These are phyloP conservation scores for Sebastolobus altivelis DNA, from an alignment of 2,797 vertebrate genomes.

Conservation along the genomic window DNA sequence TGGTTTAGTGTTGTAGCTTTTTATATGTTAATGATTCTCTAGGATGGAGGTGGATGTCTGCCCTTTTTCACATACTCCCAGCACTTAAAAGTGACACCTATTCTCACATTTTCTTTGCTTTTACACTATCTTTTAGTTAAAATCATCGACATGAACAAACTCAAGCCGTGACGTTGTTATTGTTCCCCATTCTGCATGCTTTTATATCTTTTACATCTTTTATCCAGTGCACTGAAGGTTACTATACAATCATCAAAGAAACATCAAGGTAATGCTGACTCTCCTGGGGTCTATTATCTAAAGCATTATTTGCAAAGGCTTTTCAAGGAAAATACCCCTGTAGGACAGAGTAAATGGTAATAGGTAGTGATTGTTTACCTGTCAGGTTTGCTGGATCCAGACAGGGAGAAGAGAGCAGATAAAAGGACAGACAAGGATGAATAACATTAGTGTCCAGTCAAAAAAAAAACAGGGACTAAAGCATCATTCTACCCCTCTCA, in stretches of 20 bases:
- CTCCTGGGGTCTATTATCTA: constrained; percentile 43
- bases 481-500: constrained; percentile 21
- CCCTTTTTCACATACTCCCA: background rate
- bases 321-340: constrained; percentile 44
- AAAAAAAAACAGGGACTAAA: constrained; percentile 44
- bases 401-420: constrained; percentile 87
- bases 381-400: constrained; percentile 96
- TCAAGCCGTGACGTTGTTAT: background rate
- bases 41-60: background rate
- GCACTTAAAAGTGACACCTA: background rate
- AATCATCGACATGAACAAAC: constrained; percentile 8
- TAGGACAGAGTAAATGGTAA: constrained; percentile 55
- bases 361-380: constrained; percentile 88
- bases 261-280: constrained; percentile 28
- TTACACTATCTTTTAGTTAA: background rate
- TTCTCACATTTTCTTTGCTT: background rate
- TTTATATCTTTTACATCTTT: background rate
- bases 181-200: background rate
- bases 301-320: constrained; percentile 32
- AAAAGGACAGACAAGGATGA: constrained; percentile 79
- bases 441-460: constrained; percentile 70
- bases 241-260: constrained; percentile 45
- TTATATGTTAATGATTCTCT: constrained; percentile 30
- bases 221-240: constrained; percentile 14
- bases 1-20: constrained; percentile 22